Evolutionary conservation across 2,797 vertebrate species (phyloP).

Genomic region (Dicrostonyx torquatus): DNA sequence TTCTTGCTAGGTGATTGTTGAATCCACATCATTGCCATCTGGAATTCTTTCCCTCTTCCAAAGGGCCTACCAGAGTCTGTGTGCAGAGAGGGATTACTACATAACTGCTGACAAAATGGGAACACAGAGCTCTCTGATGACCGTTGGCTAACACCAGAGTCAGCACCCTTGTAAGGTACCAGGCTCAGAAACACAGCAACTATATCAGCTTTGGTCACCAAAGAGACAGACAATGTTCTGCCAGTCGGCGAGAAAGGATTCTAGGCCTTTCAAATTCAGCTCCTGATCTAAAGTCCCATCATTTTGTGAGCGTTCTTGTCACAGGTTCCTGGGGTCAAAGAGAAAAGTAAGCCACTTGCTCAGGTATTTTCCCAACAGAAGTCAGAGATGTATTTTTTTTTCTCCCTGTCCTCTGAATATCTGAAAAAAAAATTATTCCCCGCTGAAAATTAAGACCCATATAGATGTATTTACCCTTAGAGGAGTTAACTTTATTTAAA

Average conservation of each 20-base stretch:
- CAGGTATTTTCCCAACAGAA: not conserved
- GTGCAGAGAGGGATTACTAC: conserved; percentile 22
- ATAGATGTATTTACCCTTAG: conserved; percentile 59
- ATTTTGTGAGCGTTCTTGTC: conserved; percentile 29
- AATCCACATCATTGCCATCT: not conserved
- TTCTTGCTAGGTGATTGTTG: not conserved
- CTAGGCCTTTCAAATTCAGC: not conserved
- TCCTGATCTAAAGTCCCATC: not conserved
- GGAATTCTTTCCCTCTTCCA: conserved; percentile 9
- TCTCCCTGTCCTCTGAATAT: not conserved
- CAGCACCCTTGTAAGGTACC: not conserved
- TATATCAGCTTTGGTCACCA: not conserved
- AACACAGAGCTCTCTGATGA: not conserved
- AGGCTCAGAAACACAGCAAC: not conserved
- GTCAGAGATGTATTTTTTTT: not conserved
- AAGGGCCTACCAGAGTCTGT: not conserved
- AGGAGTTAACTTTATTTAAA: conserved; percentile 77
- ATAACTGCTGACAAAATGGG: not conserved
- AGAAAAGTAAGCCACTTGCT: not conserved
- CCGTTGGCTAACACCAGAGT: not conserved
- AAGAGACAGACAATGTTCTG: not conserved
- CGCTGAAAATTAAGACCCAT: conserved; percentile 28
- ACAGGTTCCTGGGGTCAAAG: not conserved
- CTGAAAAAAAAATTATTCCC: not conserved
- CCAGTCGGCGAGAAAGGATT: not conserved